Evolutionary conservation across 2,888 invertebrate genomes (phyloP), one percentile per base, ranked within the genome.

Genomic region (Drosophila testacea): DNA sequence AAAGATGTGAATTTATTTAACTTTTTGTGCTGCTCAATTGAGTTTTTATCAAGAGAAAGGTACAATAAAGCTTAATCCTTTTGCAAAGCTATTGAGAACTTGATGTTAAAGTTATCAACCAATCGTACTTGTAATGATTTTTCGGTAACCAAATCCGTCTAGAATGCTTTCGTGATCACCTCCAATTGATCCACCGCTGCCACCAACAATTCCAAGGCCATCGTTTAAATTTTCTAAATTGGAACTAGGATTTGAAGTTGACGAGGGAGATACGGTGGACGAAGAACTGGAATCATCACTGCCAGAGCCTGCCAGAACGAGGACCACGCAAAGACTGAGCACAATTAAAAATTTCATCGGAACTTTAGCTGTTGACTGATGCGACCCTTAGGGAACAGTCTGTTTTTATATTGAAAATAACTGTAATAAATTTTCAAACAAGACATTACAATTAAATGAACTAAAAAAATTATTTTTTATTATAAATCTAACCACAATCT

Each of bases 301-400:
- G 10, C 74, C 80, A 28, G 74, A 83, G 10, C 87, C 87, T 52
- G 89, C 87, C 34, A 81, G 74, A 30, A 76, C 70, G 9, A 78
- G 57, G 22, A 78, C 90, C 64, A 89, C 79, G 62, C 78, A 90
- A 70, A 80, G 71, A 60, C 84, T 82, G 34, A 90, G 65, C 54
- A 90, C 78, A 73, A 88, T 66, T 48, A 90, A 79, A 69, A 88
- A 77, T 83, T 83, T 89, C 90, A 90, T 83, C 67, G 67, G 68
- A 85, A 77, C 83, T 67, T 79, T 67, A 63, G 44, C 55, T 66
- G 52, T 60, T 64, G 66, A 83, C 82, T 83, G 73, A 83, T 83
- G 66, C 46, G 67, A 54, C 60, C 51, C 65, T 63, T 52, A 39
- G 39, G 39, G 52, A 61, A 64, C 57, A 28, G 9, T 48, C 54